Evolutionary conservation across 2,888 invertebrate genomes (phyloP), one percentile per base, ranked within the genome.

Genomic region (Teleiodes luculella): DNA sequence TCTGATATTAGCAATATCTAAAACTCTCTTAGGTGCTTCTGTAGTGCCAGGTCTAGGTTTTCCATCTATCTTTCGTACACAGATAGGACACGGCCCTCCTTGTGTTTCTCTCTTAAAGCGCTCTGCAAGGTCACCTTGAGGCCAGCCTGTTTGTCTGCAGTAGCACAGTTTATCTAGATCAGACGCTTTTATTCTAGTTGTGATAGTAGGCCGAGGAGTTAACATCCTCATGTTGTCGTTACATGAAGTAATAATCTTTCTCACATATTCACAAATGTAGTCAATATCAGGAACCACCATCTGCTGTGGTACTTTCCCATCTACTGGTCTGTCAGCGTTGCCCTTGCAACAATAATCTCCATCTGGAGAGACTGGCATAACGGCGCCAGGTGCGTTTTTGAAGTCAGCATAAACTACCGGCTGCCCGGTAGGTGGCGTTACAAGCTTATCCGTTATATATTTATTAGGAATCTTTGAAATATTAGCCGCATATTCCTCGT

Each of bases 221-320:
- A 89, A 64, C 87, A 85, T 87, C 59, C 88, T 78, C 85, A 89
- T 83, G 59, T 87, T 86, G 61, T 89, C 88, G 64, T 89, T 86
- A 64, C 88, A 87, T 3, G 88, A 87, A 11, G 81, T 74, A 43
- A 89, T 83, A 8, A 86, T 83, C 59, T 85, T 86, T 41, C 84
- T 74, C 1, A 88, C 78, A 57, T 89, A 89, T 57, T 89, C 88
- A 45, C 80, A 68, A 51, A 89, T 88, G 54, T 67, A 78, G 61
- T 89, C 73, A 41, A 88, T 74, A 62, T 81, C 80, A 1, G 86
- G 88, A 56, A 80, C 76, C n/a, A 80, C 81, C 64, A 85, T 82
- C 41, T 84, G 85, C 2, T 83, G 56, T 60, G 77, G 82, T 45
- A 84, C 82, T 58, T 75, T 80, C 1, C 79, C 77, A 57, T 81